Conservation (phyloP, 2,888 invertebrate genomes). For the Dynastes grantii region DNA sequence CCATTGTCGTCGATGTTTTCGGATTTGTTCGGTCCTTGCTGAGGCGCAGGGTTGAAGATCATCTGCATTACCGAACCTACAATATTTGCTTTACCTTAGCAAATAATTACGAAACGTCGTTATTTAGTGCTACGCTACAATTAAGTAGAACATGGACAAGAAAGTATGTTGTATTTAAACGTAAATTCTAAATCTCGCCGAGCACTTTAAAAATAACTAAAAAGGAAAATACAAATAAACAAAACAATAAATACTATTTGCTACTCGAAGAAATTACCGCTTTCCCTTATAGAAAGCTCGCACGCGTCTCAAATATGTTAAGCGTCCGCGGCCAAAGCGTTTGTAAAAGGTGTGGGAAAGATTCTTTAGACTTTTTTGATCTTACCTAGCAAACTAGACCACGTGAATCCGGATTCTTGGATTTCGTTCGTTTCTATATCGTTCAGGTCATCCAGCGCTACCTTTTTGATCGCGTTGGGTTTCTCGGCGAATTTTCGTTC, state of each 20-base stretch:
- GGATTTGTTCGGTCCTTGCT: slow-evolving; percentile 85
- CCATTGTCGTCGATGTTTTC: slow-evolving; percentile 81
- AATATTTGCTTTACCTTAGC: slow-evolving; percentile 48
- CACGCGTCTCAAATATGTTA: neutral
- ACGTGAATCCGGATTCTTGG: slow-evolving; percentile 86
- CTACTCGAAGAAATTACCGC: neutral
- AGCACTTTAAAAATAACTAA: slow-evolving; percentile 16
- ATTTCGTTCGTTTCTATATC: slow-evolving; percentile 88
- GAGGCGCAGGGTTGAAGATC: slow-evolving; percentile 81
- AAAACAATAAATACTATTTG: neutral
- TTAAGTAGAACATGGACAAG: slow-evolving; percentile 19
- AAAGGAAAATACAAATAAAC: slow-evolving; percentile 20
- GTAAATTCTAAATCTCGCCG: neutral
- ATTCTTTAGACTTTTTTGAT: slow-evolving; percentile 45
- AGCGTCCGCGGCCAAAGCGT: neutral
- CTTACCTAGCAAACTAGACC: slow-evolving; percentile 88
- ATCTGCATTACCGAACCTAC: slow-evolving; percentile 88
- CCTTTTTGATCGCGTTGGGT: slow-evolving; percentile 91
- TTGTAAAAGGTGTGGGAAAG: neutral
- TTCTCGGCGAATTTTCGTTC: slow-evolving; percentile 91
- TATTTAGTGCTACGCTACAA: slow-evolving; percentile 5
- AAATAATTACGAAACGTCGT: slow-evolving; percentile 47
- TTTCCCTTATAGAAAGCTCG: slow-evolving; percentile 28
- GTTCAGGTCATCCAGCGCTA: slow-evolving; percentile 85
- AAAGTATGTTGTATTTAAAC: slow-evolving; percentile 1